These are phyloP conservation scores for Tryphoninae sp. DNA, from an alignment of 2,888 invertebrate species.

Conservation along the genomic window DNA sequence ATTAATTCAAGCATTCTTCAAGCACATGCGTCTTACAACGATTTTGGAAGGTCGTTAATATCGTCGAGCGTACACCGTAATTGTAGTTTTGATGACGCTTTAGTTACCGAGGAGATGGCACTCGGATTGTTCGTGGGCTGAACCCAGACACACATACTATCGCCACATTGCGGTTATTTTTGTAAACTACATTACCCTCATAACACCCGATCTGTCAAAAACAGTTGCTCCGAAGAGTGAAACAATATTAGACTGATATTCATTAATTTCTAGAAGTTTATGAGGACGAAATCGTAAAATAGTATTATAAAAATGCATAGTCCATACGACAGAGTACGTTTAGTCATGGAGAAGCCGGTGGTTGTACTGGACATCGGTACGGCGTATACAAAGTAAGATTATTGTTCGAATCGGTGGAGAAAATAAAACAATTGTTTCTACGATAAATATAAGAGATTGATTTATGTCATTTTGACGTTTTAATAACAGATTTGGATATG, in stretches of 20 bases:
- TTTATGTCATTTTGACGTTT: constrained; percentile 57
- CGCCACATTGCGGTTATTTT: neutral
- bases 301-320: constrained; percentile 85
- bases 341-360: constrained; percentile 93
- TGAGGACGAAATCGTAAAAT: neutral
- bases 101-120: too few species aligned
- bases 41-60: too few species aligned
- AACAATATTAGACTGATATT: neutral
- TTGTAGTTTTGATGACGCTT: too few species aligned
- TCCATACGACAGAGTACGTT: constrained; percentile 88
- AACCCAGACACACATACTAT: neutral
- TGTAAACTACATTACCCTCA: neutral
- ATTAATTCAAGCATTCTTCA: too few species aligned
- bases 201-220: neutral
- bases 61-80: too few species aligned
- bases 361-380: constrained; percentile 95
- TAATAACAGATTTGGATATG: constrained; percentile 91
- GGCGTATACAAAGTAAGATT: constrained; percentile 93
- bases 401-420: constrained; percentile 6
- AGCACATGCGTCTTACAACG: too few species aligned
- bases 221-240: neutral
- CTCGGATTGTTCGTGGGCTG: too few species aligned
- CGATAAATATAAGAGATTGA: neutral
- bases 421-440: constrained; percentile 6
- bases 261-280: neutral